Conservation (phyloP, 2,113 vertebrate genomes). For the Hydropotes inermis region DNA sequence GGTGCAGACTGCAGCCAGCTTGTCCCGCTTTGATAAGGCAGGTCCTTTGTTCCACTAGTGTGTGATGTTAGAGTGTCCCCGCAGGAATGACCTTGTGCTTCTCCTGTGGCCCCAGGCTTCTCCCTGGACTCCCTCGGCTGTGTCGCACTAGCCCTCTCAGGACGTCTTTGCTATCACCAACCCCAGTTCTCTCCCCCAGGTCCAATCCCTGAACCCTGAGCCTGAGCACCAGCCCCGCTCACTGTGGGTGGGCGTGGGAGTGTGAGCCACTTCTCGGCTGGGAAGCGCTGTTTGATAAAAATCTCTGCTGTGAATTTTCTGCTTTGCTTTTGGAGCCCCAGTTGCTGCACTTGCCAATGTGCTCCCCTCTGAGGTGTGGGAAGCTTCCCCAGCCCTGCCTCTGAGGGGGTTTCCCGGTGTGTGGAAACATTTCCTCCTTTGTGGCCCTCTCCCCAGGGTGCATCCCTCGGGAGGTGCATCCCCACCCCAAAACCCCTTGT, state of each 20-base stretch:
- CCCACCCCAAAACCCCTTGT: background rate
- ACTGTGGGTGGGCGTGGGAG: background rate
- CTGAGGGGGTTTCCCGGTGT: background rate
- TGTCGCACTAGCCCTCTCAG: background rate
- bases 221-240: background rate
- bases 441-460: background rate
- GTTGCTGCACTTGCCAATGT: background rate
- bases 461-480: background rate
- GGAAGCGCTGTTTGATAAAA: background rate
- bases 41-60: background rate
- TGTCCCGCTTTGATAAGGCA: accelerated
- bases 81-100: background rate
- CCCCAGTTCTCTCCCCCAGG: background rate
- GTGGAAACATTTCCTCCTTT: background rate
- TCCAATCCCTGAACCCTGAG: background rate
- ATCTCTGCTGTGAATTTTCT: background rate
- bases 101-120: background rate
- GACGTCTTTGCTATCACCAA: background rate
- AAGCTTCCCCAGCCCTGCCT: background rate
- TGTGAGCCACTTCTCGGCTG: background rate
- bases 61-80: background rate
- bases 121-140: background rate
- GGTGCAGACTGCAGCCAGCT: background rate
- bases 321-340: background rate
- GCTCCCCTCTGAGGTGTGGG: background rate